A percentile compares a stretch with the other conserved stretches of the same genome.
Evolutionary conservation across 2,888 invertebrate genomes (phyloP).

Genomic region (Andrena dorsata): DNA sequence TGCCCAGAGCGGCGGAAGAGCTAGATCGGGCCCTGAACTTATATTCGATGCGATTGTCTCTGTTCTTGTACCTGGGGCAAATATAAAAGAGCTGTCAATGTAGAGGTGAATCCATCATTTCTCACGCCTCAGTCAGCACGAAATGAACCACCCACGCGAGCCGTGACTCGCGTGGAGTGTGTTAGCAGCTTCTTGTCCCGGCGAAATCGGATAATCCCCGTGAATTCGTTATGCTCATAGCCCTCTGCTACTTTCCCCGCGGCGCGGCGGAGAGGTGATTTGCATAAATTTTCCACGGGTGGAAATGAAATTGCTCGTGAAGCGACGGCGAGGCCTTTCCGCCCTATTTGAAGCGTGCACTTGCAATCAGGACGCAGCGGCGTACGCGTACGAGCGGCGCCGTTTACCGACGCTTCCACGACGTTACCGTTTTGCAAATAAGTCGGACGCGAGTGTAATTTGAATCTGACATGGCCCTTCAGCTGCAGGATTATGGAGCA

Average conservation of each 20-base stretch:
- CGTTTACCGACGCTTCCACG: conserved; percentile 38
- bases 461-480: conserved; percentile 12
- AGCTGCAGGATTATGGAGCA: neutral
- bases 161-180: conserved; percentile 9
- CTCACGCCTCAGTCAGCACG: neutral
- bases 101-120: neutral
- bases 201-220: conserved; percentile 71
- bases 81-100: no score
- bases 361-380: conserved; percentile 56
- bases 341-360: conserved; percentile 63
- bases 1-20: no score
- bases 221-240: conserved; percentile 64
- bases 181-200: conserved; percentile 52
- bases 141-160: conserved; percentile 9
- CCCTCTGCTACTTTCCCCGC: conserved; percentile 26
- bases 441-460: conserved; percentile 45
- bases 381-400: conserved; percentile 32
- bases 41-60: no score
- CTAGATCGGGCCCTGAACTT: no score
- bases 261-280: conserved; percentile 63
- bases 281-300: conserved; percentile 75
- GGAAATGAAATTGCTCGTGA: conserved; percentile 76
- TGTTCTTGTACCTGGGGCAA: no score
- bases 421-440: conserved; percentile 49
- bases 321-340: conserved; percentile 61